Base-by-base conservation (phyloP, 2,888 invertebrate species). In the Phortica magna region DNA sequence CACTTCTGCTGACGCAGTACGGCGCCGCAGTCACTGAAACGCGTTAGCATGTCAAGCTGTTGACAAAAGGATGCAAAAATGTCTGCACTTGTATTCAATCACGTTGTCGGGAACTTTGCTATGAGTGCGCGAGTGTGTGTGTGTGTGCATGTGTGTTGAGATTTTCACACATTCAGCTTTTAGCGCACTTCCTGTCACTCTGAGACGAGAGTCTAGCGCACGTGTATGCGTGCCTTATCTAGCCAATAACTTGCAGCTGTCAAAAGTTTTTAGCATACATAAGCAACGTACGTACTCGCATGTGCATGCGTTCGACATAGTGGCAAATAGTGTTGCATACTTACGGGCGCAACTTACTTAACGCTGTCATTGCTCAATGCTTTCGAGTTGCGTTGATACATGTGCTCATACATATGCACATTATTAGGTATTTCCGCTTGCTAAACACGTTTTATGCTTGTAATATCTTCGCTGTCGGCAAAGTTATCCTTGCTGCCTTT, bases 141-240 rank as follows among this genome's bases (percentile, higher is more conserved):
- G 48, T 48, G 48, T 6, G 5, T 12, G 14, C 5, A 3, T 31
- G 31, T 64, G 64, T 1, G 31, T 64, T 80, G 81, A 80, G 82
- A 84, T 88, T 84, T 84, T 83, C 83, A 76, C 73, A 84, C 85
- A 84, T 84, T 83, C 83, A 76, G 73, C 77, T 65, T 64, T 48
- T 76, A 22, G 77, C 79, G 82, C 78, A 81, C 78, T 79, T 83
- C 81, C n/a, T 67, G 39, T 41, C 10, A 41, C 14, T 39, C 7
- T 41, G 7, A 14, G 10, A 12, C 67, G 39, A n/a, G n/a, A n/a
- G n/a, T n/a, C n/a, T n/a, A n/a, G 76, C 64, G 83, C 80, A 84
- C 86, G 88, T 87, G 84, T 83, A 80, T 74, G 76, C 78, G 74
- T 77, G 82, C 79, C 78, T 85, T 85, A 85, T 87, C 84, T 79